Evolutionary conservation across 2,113 vertebrate genomes (phyloP).

Genomic region (Amblyopsis rosae): DNA sequence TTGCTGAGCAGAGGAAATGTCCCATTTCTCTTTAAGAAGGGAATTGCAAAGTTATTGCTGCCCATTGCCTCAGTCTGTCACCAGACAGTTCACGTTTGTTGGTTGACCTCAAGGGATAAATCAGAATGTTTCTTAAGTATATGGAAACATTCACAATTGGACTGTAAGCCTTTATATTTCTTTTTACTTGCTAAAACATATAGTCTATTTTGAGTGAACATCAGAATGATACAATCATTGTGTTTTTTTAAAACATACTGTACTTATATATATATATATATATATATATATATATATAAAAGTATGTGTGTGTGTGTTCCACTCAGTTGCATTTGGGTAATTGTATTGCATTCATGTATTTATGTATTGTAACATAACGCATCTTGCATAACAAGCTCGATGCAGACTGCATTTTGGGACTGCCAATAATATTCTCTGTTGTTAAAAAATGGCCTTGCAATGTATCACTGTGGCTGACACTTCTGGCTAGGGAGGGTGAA

Average conservation of each 20-base stretch:
- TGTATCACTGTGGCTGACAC: constrained; percentile 23
- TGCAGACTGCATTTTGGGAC: no score
- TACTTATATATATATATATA: no score
- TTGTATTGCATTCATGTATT: no score
- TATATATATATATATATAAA: no score
- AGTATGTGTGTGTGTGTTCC: no score
- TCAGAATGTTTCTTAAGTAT: constrained; percentile 33
- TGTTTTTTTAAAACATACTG: no score
- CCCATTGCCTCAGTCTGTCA: constrained; percentile 64
- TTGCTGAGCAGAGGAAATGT: constrained; percentile 42
- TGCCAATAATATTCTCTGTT: background rate
- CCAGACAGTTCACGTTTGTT: constrained; percentile 33
- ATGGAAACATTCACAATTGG: constrained; percentile 34
- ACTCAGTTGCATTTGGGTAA: no score
- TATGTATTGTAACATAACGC: no score
- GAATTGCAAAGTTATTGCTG: constrained; percentile 52
- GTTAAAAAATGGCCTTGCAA: background rate
- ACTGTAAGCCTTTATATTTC: constrained; percentile 41
- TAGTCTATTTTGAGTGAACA: no score
- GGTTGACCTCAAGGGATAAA: constrained; percentile 52
- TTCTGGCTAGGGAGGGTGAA: constrained; percentile 23
- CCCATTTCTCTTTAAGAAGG: constrained; percentile 49
- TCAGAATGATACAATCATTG: no score
- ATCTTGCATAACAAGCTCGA: no score
- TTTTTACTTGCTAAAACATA: constrained; percentile 7